Evolutionary conservation across 2,888 invertebrate species (phyloP), one percentile per base, ranked within the genome.

Genomic region (Noctua janthe): DNA sequence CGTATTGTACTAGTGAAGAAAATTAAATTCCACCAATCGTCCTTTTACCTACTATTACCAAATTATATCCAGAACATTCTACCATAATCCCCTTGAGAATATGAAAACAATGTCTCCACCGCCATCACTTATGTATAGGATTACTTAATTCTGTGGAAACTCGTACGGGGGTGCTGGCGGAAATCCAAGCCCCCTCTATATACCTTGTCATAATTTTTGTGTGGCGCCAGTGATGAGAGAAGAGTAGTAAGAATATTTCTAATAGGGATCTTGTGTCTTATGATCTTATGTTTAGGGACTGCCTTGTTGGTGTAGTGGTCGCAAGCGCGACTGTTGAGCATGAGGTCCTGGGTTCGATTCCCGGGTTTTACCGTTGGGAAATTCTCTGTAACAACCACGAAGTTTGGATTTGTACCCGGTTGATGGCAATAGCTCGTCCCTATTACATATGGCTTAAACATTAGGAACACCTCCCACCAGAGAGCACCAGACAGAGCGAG

Each of bases 61-160:
- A 74, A 72, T 76, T 17, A 66, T 59, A 59, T 78, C 56, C 4
- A n/a, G 13, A 51, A 51, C 70, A 43, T 64, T 62, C 20, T 51
- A 64, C 51, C 62, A 23, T 84, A 86, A 86, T 86, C 81, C 85
- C 64, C 39, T 73, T 66, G 80, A 29, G 77, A 54, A 74, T 74
- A 77, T 73, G 78, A 78, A 71, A 78, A 89, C 86, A 89, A 80
- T 83, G 82, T 86, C 71, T 80, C 72, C 47, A 76, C 82, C 76
- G 71, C 83, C 81, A 87, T 90, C 80, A 87, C 80, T 91, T 89
- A 89, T 90, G 88, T 88, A 89, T 90, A 88, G 89, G 73, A 88
- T 88, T 89, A 88, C 88, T 92, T 91, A 91, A 92, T 92, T 90
- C 91, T 81, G 83, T 75, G 80, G 85, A 87, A 86, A 83, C 88